Evolutionary conservation across 2,888 invertebrate species (phyloP), one percentile per base, ranked within the genome.

Genomic region (Drosophila gaucha): DNA sequence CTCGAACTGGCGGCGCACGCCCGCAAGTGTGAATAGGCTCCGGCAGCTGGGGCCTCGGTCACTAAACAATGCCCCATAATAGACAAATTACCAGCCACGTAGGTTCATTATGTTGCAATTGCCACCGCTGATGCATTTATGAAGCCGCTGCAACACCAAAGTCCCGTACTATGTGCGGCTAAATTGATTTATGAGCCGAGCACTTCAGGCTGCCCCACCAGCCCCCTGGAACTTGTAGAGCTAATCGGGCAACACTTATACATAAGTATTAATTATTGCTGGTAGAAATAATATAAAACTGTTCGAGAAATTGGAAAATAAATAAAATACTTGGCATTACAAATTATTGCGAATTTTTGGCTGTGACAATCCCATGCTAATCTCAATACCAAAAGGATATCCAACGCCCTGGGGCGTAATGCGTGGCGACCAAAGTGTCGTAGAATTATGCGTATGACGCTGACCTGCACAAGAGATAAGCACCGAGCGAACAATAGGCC

Each of bases 261-360:
- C 8, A 0, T 14, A 71, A 64, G 56, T 74, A 78, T 67, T 73
- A 67, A 74, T 71, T 64, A 72, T 74, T 79, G 55, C 49, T 55
- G 56, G 46, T 24, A 28, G 4, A 28, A 63, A 54, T 58, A 65
- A 65, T 50, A n/a, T 12, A 47, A 57, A 52, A 50, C 49, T 9
- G 10, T 14, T 6, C 35, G 41, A 54, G 43, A 63, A 66, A 78
- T 70, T 59, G 67, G 43, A 43, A 50, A 71, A 83, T 80, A 67
- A 82, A 84, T 79, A 80, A 87, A 86, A 88, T 86, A 75, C 80
- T 88, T 87, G 70, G 80, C 84, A 85, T 86, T 80, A 83, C 83
- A 87, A 88, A 82, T 87, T 87, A 80, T 86, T 72, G 76, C 79
- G 83, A 87, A 84, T 89, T 83, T 67, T 66, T 54, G 38, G 2